Conservation (phyloP, 1,140 invertebrate species). For the Paraescarpia echinospica region DNA sequence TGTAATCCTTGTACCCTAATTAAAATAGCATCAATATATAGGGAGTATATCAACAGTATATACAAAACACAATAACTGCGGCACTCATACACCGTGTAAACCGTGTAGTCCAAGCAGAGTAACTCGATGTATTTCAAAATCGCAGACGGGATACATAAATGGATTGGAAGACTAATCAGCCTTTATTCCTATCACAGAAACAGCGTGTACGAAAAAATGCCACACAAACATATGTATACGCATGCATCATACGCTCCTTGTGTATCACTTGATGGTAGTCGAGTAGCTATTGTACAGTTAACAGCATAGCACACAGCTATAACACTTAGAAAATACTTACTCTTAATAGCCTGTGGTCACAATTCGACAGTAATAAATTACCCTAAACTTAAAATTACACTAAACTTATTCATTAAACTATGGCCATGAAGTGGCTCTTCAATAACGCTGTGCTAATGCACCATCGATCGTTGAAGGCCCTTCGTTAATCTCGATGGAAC, state of each 20-base stretch:
- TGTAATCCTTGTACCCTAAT: not conserved
- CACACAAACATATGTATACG: not conserved
- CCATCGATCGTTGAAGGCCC: no score
- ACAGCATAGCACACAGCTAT: not conserved
- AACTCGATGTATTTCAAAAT: not conserved
- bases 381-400: no score
- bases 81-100: not conserved
- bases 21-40: not conserved
- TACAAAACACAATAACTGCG: not conserved
- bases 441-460: not conserved
- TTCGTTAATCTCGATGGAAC: no score
- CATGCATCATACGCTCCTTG: not conserved
- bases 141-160: not conserved
- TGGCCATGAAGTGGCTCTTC: not conserved
- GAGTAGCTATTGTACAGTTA: not conserved
- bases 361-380: no score
- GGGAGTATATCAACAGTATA: not conserved
- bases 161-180: not conserved
- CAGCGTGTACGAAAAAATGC: not conserved
- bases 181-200: not conserved
- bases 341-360: not conserved
- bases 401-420: not conserved
- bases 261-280: not conserved
- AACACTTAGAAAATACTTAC: not conserved
- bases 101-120: not conserved